Conservation (phyloP, 2,888 invertebrate genomes). For the Plusia festucae region DNA sequence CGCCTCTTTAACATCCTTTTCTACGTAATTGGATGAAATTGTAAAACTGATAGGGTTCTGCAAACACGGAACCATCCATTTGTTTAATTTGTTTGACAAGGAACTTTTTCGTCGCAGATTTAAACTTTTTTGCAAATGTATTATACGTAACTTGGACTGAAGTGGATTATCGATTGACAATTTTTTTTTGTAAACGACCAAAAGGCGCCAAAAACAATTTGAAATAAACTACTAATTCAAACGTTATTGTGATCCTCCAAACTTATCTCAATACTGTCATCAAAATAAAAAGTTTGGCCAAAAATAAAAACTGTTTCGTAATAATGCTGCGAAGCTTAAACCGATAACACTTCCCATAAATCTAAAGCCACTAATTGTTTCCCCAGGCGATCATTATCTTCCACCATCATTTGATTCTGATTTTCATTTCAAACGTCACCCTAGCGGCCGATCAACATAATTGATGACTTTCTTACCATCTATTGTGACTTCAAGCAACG, state of each 20-base stretch:
- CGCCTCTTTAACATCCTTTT: constrained; percentile 30
- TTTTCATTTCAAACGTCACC: constrained; percentile 33
- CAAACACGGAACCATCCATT: not conserved
- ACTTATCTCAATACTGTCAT: too few species aligned
- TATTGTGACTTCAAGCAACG: constrained; percentile 32
- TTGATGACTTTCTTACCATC: constrained; percentile 48
- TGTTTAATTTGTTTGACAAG: not conserved
- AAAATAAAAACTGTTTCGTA: not conserved
- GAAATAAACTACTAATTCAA: not conserved
- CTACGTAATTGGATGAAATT: constrained; percentile 40
- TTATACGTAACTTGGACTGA: not conserved
- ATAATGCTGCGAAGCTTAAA: not conserved
- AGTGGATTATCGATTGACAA: too few species aligned
- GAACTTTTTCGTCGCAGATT: not conserved
- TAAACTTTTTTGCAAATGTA: not conserved
- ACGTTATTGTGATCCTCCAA: not conserved
- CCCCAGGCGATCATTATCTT: constrained; percentile 26
- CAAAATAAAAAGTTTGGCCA: too few species aligned
- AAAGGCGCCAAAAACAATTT: too few species aligned
- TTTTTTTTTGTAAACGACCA: too few species aligned
- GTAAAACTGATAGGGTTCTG: constrained; percentile 6
- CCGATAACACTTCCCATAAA: not conserved
- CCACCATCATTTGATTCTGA: constrained; percentile 30
- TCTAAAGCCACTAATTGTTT: not conserved
- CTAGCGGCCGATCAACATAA: constrained; percentile 47